Conservation (phyloP, 2,113 vertebrate genomes). For the Cepphus grylle region DNA sequence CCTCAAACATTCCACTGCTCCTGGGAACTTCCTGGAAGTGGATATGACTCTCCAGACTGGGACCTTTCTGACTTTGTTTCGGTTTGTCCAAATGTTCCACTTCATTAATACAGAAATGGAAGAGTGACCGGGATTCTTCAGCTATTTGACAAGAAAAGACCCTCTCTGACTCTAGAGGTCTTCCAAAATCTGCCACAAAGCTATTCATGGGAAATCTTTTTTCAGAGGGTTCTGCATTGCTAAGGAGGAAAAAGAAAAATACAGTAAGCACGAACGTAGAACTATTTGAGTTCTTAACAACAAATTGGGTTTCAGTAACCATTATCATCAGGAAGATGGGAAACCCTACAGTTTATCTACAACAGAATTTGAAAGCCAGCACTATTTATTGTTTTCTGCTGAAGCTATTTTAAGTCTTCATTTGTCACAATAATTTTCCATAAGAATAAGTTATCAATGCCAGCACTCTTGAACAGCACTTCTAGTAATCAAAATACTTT, state of each 20-base stretch:
- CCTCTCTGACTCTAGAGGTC: conserved; percentile 73
- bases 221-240: conserved; percentile 79
- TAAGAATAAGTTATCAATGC: background rate
- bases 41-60: conserved; percentile 40
- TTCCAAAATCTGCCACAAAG: conserved; percentile 78
- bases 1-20: conserved; percentile 36
- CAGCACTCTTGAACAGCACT: background rate
- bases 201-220: conserved; percentile 80
- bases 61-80: conserved; percentile 41
- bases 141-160: conserved; percentile 76
- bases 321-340: background rate
- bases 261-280: background rate
- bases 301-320: background rate
- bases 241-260: conserved; percentile 45
- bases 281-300: background rate
- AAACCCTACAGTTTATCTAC: background rate
- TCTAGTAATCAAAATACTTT: background rate
- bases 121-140: conserved; percentile 80
- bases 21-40: conserved; percentile 60
- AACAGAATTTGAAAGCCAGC: background rate
- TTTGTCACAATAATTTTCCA: background rate
- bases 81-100: conserved; percentile 69
- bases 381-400: background rate
- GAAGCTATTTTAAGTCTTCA: background rate
- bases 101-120: conserved; percentile 86